These are phyloP conservation scores for Zosterops lateralis DNA, from an alignment of 2,113 vertebrate genomes.

Conservation along the genomic window DNA sequence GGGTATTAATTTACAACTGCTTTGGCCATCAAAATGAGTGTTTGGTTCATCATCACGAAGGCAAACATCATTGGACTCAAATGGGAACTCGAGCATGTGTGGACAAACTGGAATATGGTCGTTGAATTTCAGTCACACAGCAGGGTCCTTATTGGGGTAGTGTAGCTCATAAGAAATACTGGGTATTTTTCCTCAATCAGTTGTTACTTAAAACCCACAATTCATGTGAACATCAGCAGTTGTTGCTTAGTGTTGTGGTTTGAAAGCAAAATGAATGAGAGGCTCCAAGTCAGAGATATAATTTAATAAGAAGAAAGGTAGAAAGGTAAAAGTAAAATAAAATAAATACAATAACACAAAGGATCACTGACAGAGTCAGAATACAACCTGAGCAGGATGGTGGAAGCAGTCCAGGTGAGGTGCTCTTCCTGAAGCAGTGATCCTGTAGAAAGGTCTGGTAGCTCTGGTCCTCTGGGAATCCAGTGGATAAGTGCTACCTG, in stretches of 20 bases:
- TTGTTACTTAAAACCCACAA: not conserved
- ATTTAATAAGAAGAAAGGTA: too few relatives aligned
- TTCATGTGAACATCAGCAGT: not conserved
- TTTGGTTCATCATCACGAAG: not conserved
- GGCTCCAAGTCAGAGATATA: too few relatives aligned
- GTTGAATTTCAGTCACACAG: not conserved
- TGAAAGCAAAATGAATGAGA: too few relatives aligned
- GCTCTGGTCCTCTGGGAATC: too few relatives aligned
- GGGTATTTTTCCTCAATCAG: not conserved
- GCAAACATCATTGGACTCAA: not conserved
- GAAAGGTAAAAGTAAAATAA: too few relatives aligned
- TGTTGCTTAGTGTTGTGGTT: not conserved
- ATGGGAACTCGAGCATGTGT: not conserved
- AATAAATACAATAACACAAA: too few relatives aligned
- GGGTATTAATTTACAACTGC: not conserved
- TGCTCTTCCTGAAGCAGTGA: too few relatives aligned
- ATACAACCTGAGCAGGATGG: too few relatives aligned
- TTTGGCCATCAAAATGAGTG: not conserved
- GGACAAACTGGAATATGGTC: not conserved
- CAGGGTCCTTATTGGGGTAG: not conserved
- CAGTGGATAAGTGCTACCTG: too few relatives aligned
- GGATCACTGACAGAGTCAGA: too few relatives aligned
- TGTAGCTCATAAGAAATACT: not conserved
- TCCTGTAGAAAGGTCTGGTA: too few relatives aligned
- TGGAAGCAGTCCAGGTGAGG: too few relatives aligned